Evolutionary conservation across 2,888 invertebrate species (phyloP), one percentile per base, ranked within the genome.

Genomic region (Lycocerus yunnanus): DNA sequence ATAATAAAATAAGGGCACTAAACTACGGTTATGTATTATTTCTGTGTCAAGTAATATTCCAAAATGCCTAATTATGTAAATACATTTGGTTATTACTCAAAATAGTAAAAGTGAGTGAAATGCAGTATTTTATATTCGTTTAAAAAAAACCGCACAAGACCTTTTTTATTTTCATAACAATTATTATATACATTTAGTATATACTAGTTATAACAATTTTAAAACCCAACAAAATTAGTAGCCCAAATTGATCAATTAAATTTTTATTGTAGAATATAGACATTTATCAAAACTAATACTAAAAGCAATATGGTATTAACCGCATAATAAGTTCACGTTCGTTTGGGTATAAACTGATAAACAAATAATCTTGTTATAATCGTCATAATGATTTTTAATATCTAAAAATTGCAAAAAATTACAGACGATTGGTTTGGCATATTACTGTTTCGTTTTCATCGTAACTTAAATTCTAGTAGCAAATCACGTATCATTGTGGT

Each of bases 291-390:
- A 66, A 71, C 58, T 63, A 66, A 73, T 43, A n/a, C n/a, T n/a
- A 73, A 59, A 58, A 58, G 63, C 61, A 43, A 8, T 43, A 43
- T 1, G n/a, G 6, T 2, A 21, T 66, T 27, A 72, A 81, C 81
- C 81, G 70, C 81, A 80, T 73, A 72, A 81, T 81, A 75, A 77
- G 68, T 77, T 81, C 81, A 81, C 81, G 81, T 81, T 58, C 75
- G 63, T 60, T 66, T 76, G 75, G 73, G 74, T 79, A 66, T 68
- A 72, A 63, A 58, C 75, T 74, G 78, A 75, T 78, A 80, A 81
- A 79, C 81, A 81, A 80, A 81, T 78, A 80, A 80, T 78, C 65
- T 78, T 75, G 80, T 81, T 81, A 80, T 80, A 80, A 80, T 78
- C 61, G 72, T 60, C 63, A 58, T 61, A 67, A 68, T 74, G 20